phyloP scores from a whole-genome alignment of 2,113 vertebrate species.

The Malaclemys terrapin region DNA sequence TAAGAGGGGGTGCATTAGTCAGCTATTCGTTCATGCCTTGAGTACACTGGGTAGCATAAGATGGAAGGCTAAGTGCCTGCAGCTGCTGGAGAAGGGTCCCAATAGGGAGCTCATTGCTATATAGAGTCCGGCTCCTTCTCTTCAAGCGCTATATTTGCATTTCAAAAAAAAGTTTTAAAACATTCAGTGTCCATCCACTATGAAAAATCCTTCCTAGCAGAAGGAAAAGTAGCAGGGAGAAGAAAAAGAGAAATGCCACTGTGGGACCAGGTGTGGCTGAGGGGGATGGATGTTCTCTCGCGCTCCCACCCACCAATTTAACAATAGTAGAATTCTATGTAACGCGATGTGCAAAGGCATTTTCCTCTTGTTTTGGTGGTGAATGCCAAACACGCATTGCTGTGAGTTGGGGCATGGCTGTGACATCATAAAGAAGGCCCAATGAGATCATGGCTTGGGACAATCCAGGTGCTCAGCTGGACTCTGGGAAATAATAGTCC shows the following conservation, averaged over 20 bases:
- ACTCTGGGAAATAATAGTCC: neutral
- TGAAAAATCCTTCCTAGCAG: neutral
- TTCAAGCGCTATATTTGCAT: neutral
- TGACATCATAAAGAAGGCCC: neutral
- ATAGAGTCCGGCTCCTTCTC: neutral
- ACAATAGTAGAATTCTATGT: neutral
- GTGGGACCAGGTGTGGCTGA: neutral
- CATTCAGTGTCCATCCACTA: neutral
- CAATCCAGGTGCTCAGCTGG: rapidly evolving
- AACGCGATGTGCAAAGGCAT: neutral
- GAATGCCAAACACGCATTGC: neutral
- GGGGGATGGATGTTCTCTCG: neutral
- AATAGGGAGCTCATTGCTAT: neutral
- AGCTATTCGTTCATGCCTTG: neutral
- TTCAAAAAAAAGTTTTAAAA: neutral
- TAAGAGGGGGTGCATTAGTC: rapidly evolving
- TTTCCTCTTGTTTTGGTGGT: neutral
- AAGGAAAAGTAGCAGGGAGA: neutral
- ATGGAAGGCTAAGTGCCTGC: neutral
- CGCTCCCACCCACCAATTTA: neutral
- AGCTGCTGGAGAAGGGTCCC: neutral
- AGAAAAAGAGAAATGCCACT: neutral
- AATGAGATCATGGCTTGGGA: neutral
- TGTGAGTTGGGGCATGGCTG: neutral
- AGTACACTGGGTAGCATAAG: neutral